Conservation (phyloP, 1,140 invertebrate species). For the Zaprionus tsacasi region DNA sequence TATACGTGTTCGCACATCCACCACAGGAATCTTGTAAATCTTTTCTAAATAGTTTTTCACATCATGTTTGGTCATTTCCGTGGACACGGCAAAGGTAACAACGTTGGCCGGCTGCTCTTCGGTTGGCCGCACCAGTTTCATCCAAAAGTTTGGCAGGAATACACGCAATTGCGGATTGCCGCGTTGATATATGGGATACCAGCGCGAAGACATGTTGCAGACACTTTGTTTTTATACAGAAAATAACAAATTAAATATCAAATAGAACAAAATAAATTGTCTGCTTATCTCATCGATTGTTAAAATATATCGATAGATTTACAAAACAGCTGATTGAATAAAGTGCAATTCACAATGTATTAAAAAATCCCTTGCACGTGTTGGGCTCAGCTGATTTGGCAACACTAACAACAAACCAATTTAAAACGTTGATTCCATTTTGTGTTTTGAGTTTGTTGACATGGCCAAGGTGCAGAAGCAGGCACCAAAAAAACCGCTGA, state of each 20-base stretch:
- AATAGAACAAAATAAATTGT: conserved; percentile 28
- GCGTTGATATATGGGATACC: conserved; percentile 94
- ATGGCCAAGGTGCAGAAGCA: conserved; percentile 65
- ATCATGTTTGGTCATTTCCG: conserved; percentile 95
- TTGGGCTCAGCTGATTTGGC: conserved; percentile 46
- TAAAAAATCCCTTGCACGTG: conserved; percentile 40
- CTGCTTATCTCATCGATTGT: conserved; percentile 4
- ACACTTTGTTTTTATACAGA: conserved; percentile 1
- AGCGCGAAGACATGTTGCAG: conserved; percentile 76
- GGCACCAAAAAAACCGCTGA: conserved; percentile 52
- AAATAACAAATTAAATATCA: conserved; percentile 25
- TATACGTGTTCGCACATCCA: conserved; percentile 90
- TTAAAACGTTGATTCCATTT: conserved; percentile 15
- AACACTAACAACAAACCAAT: conserved; percentile 30
- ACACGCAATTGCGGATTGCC: conserved; percentile 95
- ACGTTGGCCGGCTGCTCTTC: conserved; percentile 89
- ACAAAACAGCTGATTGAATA: not conserved
- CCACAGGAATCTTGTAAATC: conserved; percentile 94
- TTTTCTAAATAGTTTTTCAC: conserved; percentile 97
- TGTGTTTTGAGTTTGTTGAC: conserved; percentile 11
- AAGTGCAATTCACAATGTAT: conserved; percentile 13
- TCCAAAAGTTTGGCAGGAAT: conserved; percentile 97
- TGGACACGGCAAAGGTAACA: conserved; percentile 93
- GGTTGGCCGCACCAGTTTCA: conserved; percentile 92
- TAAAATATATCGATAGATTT: not conserved